A percentile compares a stretch with the other conserved stretches of the same genome.
Evolutionary conservation across 2,113 vertebrate genomes (phyloP).

Genomic region (Corythornis cristatus): DNA sequence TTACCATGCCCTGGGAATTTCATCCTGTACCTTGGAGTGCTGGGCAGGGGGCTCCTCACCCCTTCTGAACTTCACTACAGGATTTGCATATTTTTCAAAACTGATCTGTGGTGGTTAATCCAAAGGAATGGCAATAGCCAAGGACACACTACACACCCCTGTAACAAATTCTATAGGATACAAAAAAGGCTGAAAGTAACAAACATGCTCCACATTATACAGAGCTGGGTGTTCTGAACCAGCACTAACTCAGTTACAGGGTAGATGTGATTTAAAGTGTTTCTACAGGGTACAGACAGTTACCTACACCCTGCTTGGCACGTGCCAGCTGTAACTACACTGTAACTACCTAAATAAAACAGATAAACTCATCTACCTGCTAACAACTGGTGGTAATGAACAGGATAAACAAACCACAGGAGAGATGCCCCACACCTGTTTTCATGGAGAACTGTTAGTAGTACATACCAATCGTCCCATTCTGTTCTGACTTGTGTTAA

Average conservation of each 20-base stretch:
- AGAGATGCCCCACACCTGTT: neutral
- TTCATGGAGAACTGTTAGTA: neutral
- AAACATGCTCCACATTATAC: neutral
- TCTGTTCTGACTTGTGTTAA: neutral
- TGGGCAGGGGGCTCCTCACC: too few relatives aligned
- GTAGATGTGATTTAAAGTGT: neutral
- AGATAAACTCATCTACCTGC: neutral
- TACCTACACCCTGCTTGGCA: neutral
- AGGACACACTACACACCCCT: neutral
- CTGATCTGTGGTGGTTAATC: neutral
- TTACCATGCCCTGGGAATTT: too few relatives aligned
- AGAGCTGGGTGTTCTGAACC: neutral
- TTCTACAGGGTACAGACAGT: neutral
- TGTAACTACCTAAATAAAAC: neutral
- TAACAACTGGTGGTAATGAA: neutral
- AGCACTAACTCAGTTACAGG: rapidly evolving
- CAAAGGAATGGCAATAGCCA: neutral
- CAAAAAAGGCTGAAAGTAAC: neutral
- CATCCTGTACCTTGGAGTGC: too few relatives aligned
- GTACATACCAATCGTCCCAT: neutral
- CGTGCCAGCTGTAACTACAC: neutral
- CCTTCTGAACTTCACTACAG: neutral
- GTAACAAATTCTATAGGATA: neutral
- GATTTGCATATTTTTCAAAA: neutral
- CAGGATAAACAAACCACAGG: neutral